Evolutionary conservation across 2,113 vertebrate species (phyloP).

Genomic region (Muntiacus muntjak): DNA sequence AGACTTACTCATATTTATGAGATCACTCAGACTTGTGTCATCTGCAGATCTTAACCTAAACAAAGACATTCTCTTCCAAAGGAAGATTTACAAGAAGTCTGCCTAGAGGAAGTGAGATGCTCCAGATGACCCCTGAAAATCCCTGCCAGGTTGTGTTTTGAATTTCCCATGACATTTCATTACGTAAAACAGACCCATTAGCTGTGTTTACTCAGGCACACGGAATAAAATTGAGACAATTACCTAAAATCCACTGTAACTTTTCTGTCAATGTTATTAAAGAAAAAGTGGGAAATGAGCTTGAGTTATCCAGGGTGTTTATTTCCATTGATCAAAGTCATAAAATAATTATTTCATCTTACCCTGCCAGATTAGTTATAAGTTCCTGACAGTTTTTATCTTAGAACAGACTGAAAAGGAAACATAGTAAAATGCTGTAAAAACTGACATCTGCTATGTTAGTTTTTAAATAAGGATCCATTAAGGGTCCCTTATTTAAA

Average conservation of each 20-base stretch:
- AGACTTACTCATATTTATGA: neutral
- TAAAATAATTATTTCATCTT: slow-evolving; percentile 42
- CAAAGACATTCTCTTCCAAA: neutral
- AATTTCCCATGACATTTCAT: slow-evolving; percentile 58
- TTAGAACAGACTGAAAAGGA: neutral
- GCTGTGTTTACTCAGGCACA: slow-evolving; percentile 44
- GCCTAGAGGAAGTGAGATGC: slow-evolving; percentile 18
- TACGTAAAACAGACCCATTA: slow-evolving; percentile 59
- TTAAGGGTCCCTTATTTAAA: neutral
- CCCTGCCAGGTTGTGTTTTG: slow-evolving; percentile 13
- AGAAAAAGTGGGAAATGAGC: slow-evolving; percentile 29
- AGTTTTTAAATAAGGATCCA: neutral
- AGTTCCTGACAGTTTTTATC: slow-evolving; percentile 9
- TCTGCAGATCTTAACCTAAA: neutral
- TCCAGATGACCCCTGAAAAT: slow-evolving; percentile 36
- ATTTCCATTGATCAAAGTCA: slow-evolving; percentile 56
- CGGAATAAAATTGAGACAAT: slow-evolving; percentile 49
- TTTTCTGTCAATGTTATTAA: slow-evolving; percentile 47
- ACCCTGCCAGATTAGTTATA: neutral
- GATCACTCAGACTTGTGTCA: neutral
- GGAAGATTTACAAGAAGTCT: neutral
- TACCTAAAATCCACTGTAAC: slow-evolving; percentile 40
- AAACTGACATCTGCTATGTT: neutral
- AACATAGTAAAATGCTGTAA: neutral
- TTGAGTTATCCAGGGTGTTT: slow-evolving; percentile 36